Conservation (phyloP, 2,797 vertebrate genomes). For the Phrynocephalus forsythii region DNA sequence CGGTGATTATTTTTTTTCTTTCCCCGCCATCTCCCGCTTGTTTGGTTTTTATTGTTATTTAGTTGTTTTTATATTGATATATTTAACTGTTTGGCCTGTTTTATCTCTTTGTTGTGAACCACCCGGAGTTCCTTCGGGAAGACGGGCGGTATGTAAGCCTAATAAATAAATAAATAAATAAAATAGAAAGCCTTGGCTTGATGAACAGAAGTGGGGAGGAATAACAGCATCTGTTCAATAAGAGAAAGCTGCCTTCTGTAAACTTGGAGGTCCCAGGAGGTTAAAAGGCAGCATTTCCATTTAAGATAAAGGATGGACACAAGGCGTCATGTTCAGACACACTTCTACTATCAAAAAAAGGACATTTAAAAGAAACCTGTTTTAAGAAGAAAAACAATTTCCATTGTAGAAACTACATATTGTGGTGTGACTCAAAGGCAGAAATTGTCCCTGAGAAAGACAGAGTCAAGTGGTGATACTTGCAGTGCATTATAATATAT, state of each 20-base stretch:
- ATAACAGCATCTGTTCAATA: constrained; percentile 43
- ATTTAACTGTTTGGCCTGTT: too few species aligned
- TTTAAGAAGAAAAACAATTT: not conserved
- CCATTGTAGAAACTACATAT: not conserved
- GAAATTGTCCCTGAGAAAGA: not conserved
- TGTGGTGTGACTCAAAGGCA: not conserved
- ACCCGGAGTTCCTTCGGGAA: too few species aligned
- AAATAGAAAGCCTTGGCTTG: constrained; percentile 30
- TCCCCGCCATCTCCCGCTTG: too few species aligned
- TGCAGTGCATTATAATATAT: too few species aligned
- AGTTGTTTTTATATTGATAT: too few species aligned
- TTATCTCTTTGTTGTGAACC: too few species aligned
- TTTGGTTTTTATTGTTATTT: too few species aligned
- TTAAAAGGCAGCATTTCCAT: not conserved
- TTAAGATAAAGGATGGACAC: not conserved
- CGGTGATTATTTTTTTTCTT: too few species aligned
- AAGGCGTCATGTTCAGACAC: not conserved
- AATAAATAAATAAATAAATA: too few species aligned
- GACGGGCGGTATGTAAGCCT: too few species aligned
- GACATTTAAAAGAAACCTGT: not conserved
- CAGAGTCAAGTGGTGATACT: not conserved
- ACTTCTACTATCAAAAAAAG: not conserved
- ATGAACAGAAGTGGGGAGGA: constrained; percentile 30
- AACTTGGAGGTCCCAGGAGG: not conserved
- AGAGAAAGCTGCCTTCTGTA: constrained; percentile 14